Base-by-base conservation (phyloP, 2,797 vertebrate genomes). In the Clarias fuscus region DNA sequence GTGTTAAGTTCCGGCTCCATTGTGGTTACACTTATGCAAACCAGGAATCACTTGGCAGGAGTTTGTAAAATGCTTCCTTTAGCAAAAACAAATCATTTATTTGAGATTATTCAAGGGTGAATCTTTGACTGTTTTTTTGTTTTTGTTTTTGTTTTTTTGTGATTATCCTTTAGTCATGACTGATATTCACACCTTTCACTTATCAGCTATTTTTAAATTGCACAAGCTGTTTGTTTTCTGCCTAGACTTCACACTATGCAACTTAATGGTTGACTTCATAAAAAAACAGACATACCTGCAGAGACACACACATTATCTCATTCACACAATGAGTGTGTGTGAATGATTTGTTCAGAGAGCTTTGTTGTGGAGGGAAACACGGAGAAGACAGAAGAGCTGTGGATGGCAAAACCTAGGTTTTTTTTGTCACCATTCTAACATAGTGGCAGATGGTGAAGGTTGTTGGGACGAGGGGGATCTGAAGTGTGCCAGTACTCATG, bases 391-490 rank as follows among this genome's bases (percentile, higher is more conserved):
- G 80, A 71, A 81, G 83, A 77, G 78, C 3, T 6, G 61, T 67
- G 48, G 37, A 67, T 86, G 81, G 43, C 85, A 75, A 59, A 75
- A 62, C 77, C 24, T 59, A 20, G 48, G 48, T 79, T 18, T 86
- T 72, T 88, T 86, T 86, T 82, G 82, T 72, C 84, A 86, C 83
- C 65, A 82, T 83, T 86, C 84, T 85, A 79, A 43, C 86, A 86
- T 61, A 80, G 85, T 84, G 85, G 78, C 89, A 90, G 89, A 90
- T 90, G 89, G 89, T 72, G 56, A 67, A 81, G 71, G 64, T 79
- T 83, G 82, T 84, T 85, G 64, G 64, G 71, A 75, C 59, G n/a
- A 62, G 15, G 81, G 89, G 77, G 86, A 84, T 89, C 86, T 86
- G 83, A 70, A 59, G 62, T 82, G 80, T 84, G 82, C 83, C 87